These are phyloP conservation scores for Spongilla lacustris DNA, from an alignment of 37 sponge, comb jelly and placozoan genomes.

Conservation along the genomic window DNA sequence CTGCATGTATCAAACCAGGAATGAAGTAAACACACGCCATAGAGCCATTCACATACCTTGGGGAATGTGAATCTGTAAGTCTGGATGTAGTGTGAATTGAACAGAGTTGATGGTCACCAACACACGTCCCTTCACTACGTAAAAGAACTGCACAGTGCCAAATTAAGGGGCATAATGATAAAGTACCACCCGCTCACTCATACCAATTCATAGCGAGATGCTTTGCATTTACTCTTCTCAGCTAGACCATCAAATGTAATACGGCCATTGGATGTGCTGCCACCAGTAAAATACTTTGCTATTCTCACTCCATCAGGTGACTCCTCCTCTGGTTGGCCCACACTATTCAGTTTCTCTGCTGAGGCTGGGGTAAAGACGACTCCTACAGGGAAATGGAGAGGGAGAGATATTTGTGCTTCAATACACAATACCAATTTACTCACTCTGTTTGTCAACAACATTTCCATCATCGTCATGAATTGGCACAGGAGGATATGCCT, in stretches of 20 bases:
- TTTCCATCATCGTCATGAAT: background rate
- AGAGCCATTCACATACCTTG: background rate
- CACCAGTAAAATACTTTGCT: background rate
- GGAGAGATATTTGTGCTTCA: no score
- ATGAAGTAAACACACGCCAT: background rate
- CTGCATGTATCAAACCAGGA: background rate
- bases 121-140: background rate
- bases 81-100: background rate
- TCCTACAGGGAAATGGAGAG: background rate
- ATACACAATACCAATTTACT: background rate
- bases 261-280: background rate
- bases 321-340: background rate
- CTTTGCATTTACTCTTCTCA: background rate
- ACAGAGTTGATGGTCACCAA: background rate
- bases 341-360: background rate
- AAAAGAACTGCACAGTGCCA: background rate
- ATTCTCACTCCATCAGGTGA: background rate
- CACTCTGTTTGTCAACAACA: background rate
- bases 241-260: background rate
- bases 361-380: background rate
- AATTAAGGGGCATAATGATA: background rate
- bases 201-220: background rate
- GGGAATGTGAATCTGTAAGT: background rate
- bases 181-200: background rate
- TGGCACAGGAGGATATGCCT: background rate